Evolutionary conservation across 92 coral and sea anemone genomes (phyloP).

Genomic region (Bergia puertoricense): DNA sequence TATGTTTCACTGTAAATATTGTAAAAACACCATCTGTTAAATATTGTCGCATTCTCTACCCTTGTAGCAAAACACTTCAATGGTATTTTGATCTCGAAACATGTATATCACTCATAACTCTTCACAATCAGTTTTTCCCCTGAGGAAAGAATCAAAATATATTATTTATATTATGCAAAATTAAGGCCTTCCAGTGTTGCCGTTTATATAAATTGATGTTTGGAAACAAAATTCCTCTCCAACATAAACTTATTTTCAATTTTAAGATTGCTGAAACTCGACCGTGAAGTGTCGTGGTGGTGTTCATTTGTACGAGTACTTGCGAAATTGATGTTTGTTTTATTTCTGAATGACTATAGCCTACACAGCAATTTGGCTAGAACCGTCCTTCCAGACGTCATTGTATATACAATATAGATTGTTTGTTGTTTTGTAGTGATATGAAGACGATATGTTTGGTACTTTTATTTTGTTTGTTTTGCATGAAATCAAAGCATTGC

Average conservation of each 20-base stretch:
- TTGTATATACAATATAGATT: not conserved
- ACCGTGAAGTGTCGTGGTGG: not conserved
- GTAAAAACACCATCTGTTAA: not conserved
- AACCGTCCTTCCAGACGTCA: not conserved
- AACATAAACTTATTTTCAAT: not conserved
- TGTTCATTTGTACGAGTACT: not conserved
- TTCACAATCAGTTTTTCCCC: not conserved
- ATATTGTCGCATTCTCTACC: not conserved
- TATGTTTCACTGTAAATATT: not conserved
- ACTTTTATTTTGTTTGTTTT: not conserved
- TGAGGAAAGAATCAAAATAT: not conserved
- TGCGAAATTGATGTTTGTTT: not conserved
- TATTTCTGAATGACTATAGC: not conserved
- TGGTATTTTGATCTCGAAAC: not conserved
- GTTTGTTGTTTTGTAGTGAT: conserved; percentile 28
- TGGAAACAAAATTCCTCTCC: conserved; percentile 4
- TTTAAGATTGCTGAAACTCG: not conserved
- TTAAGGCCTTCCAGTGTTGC: conserved; percentile 3
- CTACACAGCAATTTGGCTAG: conserved; percentile 4
- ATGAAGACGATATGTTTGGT: not conserved
- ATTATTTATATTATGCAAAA: conserved; percentile 19
- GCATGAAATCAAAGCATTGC: not conserved
- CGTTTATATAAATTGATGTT: conserved; percentile 6
- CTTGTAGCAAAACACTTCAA: not conserved
- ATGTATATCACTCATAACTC: not conserved